A percentile compares a stretch with the other conserved stretches of the same genome.
Evolutionary conservation across 2,797 vertebrate species (phyloP).

Genomic region (Poecilia picta): DNA sequence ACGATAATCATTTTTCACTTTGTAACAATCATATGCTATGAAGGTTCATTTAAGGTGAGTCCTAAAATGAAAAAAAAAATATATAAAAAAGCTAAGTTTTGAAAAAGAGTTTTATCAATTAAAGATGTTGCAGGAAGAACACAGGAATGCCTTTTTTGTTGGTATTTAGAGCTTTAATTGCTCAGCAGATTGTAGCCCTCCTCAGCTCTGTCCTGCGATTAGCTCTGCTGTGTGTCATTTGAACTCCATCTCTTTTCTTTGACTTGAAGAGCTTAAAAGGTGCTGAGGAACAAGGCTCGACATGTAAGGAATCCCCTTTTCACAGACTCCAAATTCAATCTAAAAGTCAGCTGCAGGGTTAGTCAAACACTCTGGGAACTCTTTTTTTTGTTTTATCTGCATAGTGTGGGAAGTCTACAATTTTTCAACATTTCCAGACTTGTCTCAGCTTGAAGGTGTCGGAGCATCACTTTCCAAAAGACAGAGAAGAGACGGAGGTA

Average conservation of each 20-base stretch:
- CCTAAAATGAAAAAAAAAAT: too few species aligned
- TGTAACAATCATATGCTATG: too few species aligned
- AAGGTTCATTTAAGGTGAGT: neutral
- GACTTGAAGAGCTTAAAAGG: slow-evolving; percentile 44
- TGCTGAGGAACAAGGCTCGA: slow-evolving; percentile 63
- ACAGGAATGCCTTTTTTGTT: slow-evolving; percentile 1
- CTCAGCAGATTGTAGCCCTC: slow-evolving; percentile 26
- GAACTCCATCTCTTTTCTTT: slow-evolving; percentile 56
- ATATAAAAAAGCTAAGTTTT: too few species aligned
- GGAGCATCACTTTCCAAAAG: slow-evolving; percentile 37
- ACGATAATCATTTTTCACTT: neutral
- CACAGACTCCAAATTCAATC: slow-evolving; percentile 30
- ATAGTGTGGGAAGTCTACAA: slow-evolving; percentile 30
- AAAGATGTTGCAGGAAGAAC: slow-evolving; percentile 23
- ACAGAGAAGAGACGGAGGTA: slow-evolving; percentile 28
- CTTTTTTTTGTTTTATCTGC: slow-evolving; percentile 6
- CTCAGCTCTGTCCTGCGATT: slow-evolving; percentile 53
- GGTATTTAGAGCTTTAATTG: neutral
- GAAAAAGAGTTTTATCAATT: slow-evolving; percentile 1
- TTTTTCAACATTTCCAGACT: slow-evolving; percentile 46
- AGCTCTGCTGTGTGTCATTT: slow-evolving; percentile 46
- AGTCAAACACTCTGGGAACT: slow-evolving; percentile 27
- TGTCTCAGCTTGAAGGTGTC: slow-evolving; percentile 72
- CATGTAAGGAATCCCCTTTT: slow-evolving; percentile 74
- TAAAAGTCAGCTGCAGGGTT: slow-evolving; percentile 27